phyloP scores from a whole-genome alignment of 2,113 vertebrate genomes.

The Tachysurus fulvidraco region DNA sequence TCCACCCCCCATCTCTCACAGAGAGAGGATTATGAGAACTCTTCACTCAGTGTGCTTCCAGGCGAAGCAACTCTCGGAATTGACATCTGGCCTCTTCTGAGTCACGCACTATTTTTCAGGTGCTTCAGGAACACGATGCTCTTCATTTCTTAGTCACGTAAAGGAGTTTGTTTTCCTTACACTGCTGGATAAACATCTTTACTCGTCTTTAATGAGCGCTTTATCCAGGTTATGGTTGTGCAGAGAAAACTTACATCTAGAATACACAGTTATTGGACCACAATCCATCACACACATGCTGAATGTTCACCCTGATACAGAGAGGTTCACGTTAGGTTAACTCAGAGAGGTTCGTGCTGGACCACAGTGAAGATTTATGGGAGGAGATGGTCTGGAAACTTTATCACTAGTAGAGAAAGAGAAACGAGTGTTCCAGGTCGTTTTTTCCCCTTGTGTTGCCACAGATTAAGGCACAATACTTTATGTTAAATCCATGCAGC shows the following conservation, averaged over 20 bases:
- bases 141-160: neutral
- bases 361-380: neutral
- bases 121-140: neutral
- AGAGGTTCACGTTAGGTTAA: neutral
- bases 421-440: neutral
- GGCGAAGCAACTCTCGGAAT: conserved; percentile 3
- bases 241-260: neutral
- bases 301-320: neutral
- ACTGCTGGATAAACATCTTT: neutral
- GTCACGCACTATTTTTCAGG: neutral
- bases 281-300: neutral
- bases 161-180: neutral
- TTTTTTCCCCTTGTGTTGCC: neutral
- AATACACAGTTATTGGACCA: neutral
- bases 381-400: neutral
- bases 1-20: too few relatives aligned
- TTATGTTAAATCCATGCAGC: neutral
- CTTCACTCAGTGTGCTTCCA: conserved; percentile 7
- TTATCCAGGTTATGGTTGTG: neutral
- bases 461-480: neutral
- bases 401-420: neutral
- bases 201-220: neutral
- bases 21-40: neutral
- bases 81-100: neutral
- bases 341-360: neutral